These are phyloP conservation scores for Chesias legatella DNA, from an alignment of 2,888 invertebrate species.

Conservation along the genomic window DNA sequence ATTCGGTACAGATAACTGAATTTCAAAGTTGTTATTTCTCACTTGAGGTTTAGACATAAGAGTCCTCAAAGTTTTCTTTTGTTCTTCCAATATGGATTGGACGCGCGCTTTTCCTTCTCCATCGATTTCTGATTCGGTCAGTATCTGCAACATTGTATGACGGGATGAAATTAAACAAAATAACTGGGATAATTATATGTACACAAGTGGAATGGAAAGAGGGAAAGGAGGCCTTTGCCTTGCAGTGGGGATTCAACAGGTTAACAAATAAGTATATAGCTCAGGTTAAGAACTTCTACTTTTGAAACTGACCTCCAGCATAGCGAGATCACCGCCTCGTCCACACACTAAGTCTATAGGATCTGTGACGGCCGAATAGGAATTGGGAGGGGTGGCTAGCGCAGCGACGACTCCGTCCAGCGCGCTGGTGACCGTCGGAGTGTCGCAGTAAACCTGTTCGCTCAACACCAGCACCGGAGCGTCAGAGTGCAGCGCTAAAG, in stretches of 20 bases:
- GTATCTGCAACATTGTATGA: conserved; percentile 47
- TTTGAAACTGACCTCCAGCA: conserved; percentile 81
- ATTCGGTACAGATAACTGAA: neutral
- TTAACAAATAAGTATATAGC: too few relatives aligned
- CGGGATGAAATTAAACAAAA: neutral
- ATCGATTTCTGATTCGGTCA: conserved; percentile 85
- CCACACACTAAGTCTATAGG: conserved; percentile 91
- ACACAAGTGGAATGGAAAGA: too few relatives aligned
- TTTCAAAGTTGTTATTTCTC: neutral
- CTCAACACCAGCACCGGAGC: conserved; percentile 66
- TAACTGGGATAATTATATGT: too few relatives aligned
- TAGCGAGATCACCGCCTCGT: conserved; percentile 87
- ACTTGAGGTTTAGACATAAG: conserved; percentile 88
- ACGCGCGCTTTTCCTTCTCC: conserved; percentile 82
- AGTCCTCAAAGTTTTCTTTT: conserved; percentile 85
- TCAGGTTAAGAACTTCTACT: too few relatives aligned
- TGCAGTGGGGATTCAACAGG: too few relatives aligned
- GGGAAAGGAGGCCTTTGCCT: too few relatives aligned
- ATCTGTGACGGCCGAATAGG: conserved; percentile 88
- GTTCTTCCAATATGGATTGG: conserved; percentile 85
- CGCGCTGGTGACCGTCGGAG: conserved; percentile 57
- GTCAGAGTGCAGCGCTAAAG: conserved; percentile 53
- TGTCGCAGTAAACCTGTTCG: conserved; percentile 80
- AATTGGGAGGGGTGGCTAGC: conserved; percentile 88
- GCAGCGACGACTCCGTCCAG: conserved; percentile 72